Percentiles rank a stretch among this genome's conserved stretches.
Evolutionary conservation across 2,113 vertebrate species (phyloP).

Genomic region (Potamarius usumacintae): DNA sequence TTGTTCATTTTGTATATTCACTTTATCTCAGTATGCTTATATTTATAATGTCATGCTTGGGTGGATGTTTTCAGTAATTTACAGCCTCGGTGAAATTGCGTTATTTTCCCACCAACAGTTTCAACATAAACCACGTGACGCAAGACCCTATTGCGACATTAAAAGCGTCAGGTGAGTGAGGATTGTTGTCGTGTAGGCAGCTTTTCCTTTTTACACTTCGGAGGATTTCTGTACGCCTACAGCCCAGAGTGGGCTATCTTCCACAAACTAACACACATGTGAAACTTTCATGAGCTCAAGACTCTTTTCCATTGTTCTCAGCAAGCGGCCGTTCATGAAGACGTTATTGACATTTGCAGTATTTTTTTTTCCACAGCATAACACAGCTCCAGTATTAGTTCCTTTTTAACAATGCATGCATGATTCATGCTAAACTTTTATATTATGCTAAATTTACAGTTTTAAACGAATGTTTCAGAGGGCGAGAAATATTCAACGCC

Average conservation of each 20-base stretch:
- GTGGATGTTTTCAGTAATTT: conserved; percentile 25
- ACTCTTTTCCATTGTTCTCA: conserved; percentile 42
- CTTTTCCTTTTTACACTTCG: conserved; percentile 6
- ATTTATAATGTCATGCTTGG: conserved; percentile 6
- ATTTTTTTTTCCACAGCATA: neutral
- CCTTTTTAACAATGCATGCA: neutral
- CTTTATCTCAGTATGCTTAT: neutral
- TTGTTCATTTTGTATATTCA: no score
- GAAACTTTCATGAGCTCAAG: conserved; percentile 13
- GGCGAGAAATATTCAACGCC: neutral
- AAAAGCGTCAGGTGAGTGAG: conserved; percentile 1
- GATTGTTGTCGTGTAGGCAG: conserved; percentile 25
- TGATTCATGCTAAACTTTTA: neutral
- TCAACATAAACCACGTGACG: conserved; percentile 39
- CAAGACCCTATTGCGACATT: conserved; percentile 39
- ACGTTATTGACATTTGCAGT: neutral
- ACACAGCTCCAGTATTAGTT: no score
- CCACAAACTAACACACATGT: conserved; percentile 18
- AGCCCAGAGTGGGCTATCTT: conserved; percentile 28
- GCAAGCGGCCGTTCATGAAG: neutral
- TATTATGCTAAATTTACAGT: neutral
- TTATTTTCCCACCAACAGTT: conserved; percentile 44
- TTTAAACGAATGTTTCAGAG: neutral
- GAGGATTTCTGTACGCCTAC: conserved; percentile 32
- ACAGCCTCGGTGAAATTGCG: conserved; percentile 23